Evolutionary conservation across 1,140 invertebrate species (phyloP).

Genomic region (Diachasma alloeum): DNA sequence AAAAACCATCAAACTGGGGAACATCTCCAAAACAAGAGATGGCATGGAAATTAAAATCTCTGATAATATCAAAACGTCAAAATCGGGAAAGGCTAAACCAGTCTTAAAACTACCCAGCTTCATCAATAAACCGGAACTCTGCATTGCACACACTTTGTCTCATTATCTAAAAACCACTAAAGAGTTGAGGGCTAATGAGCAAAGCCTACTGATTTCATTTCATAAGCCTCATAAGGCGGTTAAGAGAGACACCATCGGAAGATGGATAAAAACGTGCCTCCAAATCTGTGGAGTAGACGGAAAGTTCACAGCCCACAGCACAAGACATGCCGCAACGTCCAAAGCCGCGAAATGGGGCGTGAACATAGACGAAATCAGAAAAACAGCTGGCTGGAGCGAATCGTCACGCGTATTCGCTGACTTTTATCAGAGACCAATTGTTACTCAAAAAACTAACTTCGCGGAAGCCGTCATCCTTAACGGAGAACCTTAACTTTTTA

Average conservation of each 20-base stretch:
- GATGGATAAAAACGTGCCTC: constrained; percentile 12
- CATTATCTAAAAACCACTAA: constrained; percentile 11
- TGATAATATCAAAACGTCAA: no score
- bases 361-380: not conserved
- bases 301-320: constrained; percentile 12
- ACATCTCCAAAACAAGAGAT: no score
- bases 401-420: no score
- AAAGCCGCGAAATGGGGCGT: not conserved
- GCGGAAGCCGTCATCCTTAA: no score
- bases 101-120: no score
- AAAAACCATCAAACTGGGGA: no score
- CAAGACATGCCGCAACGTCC: not conserved
- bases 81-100: no score
- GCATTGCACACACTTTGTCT: not conserved
- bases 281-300: constrained; percentile 3
- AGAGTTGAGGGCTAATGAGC: not conserved
- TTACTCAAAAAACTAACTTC: no score
- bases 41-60: no score
- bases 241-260: not conserved
- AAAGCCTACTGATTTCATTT: constrained; percentile 1
- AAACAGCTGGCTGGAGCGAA: no score
- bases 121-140: not conserved
- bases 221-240: not conserved
- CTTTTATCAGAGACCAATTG: no score
- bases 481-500: no score